Conservation (phyloP, 2,797 vertebrate genomes). For the Enteromius trimaculatus region DNA sequence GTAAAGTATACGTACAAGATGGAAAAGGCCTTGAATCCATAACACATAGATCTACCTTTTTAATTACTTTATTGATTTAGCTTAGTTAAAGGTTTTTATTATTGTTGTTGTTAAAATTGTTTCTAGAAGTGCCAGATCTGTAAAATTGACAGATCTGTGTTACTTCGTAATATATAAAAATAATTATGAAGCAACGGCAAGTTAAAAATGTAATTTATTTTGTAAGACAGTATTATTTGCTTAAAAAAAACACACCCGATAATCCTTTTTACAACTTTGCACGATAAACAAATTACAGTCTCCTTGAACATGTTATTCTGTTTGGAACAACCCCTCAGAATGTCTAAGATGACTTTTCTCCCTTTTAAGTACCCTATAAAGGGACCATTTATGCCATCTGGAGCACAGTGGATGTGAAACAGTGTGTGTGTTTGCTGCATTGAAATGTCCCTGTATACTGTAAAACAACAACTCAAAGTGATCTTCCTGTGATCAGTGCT, state of each 20-base stretch:
- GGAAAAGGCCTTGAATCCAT: no score
- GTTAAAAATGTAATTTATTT: no score
- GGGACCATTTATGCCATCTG: neutral
- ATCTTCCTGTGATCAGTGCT: neutral
- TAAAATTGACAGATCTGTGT: no score
- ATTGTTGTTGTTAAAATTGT: no score
- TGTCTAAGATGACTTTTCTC: neutral
- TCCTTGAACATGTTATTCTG: neutral
- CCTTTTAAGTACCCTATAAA: neutral
- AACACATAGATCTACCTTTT: no score
- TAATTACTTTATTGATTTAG: no score
- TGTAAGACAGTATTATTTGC: neutral
- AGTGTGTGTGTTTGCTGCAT: neutral
- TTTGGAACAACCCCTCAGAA: neutral
- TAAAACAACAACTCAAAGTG: conserved; percentile 2
- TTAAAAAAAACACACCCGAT: neutral
- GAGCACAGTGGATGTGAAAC: neutral
- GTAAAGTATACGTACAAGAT: no score
- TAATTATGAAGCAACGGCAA: neutral
- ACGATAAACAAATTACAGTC: neutral
- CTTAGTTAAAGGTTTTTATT: no score
- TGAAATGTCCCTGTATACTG: conserved; percentile 1
- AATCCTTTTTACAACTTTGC: neutral
- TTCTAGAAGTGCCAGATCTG: no score
- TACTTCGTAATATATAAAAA: neutral